These are phyloP conservation scores for Melanotaenia parkinsoni DNA, from an alignment of 2,797 vertebrate genomes.

Conservation along the genomic window DNA sequence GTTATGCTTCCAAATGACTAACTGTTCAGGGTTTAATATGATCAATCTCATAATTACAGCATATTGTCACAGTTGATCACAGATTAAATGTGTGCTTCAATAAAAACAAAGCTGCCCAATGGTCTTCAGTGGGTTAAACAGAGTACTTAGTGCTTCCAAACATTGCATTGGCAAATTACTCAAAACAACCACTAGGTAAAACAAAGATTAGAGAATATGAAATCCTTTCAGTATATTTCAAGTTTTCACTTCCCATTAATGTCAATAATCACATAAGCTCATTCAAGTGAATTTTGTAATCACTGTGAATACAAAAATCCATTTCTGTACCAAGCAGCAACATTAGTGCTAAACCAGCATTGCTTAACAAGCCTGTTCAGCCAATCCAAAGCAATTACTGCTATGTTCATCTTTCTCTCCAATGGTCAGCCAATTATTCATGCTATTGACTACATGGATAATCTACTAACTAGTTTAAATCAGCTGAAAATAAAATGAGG, in stretches of 20 bases:
- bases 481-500: conserved; percentile 48
- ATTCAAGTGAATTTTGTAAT: conserved; percentile 20
- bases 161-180: conserved; percentile 8
- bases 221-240: not conserved
- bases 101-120: not conserved
- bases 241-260: conserved; percentile 11
- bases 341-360: conserved; percentile 38
- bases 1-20: not conserved
- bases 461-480: conserved; percentile 62
- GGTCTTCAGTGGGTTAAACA: conserved; percentile 4
- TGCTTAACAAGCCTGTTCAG: conserved; percentile 43
- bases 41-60: conserved; percentile 12
- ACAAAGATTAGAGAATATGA: not conserved
- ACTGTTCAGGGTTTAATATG: not conserved
- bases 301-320: conserved; percentile 24
- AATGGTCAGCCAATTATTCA: conserved; percentile 63
- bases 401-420: conserved; percentile 45
- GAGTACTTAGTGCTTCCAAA: not conserved
- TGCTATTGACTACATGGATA: conserved; percentile 49
- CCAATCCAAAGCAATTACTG: conserved; percentile 52
- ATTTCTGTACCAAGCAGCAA: conserved; percentile 29
- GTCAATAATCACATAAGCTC: conserved; percentile 4
- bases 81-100: not conserved
- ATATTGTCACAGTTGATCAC: not conserved
- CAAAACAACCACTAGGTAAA: not conserved